These are phyloP conservation scores for Neodiprion pinetum DNA, from an alignment of 1,140 invertebrate species.

Conservation along the genomic window DNA sequence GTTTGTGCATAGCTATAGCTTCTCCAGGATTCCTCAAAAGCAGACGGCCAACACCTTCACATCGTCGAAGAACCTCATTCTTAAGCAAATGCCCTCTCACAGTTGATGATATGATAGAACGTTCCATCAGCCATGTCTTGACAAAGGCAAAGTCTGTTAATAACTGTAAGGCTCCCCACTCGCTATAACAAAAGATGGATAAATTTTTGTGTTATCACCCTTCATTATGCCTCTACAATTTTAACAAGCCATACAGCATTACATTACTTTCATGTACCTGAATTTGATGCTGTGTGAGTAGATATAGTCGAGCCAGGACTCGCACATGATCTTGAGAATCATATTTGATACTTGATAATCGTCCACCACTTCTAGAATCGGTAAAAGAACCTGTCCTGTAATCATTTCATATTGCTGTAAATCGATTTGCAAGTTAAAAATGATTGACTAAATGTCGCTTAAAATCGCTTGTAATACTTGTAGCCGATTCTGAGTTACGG, in stretches of 20 bases:
- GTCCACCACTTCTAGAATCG: conserved; percentile 74
- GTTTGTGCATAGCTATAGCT: conserved; percentile 71
- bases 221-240: conserved; percentile 44
- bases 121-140: conserved; percentile 73
- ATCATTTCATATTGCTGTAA: conserved; percentile 30
- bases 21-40: conserved; percentile 78
- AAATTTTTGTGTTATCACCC: conserved; percentile 14
- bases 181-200: conserved; percentile 53
- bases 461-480: too few relatives aligned
- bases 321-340: conserved; percentile 80
- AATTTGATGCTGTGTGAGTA: conserved; percentile 82
- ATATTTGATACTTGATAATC: conserved; percentile 77
- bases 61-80: conserved; percentile 78
- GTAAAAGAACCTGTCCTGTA: conserved; percentile 76
- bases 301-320: conserved; percentile 85
- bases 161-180: conserved; percentile 72
- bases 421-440: neutral
- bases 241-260: neutral
- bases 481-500: too few relatives aligned
- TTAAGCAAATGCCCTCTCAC: conserved; percentile 72
- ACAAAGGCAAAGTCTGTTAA: conserved; percentile 79
- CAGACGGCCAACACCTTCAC: conserved; percentile 80
- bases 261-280: conserved; percentile 59
- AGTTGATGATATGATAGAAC: conserved; percentile 63
- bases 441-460: conserved; percentile 29